Evolutionary conservation across 2,888 invertebrate species (phyloP).

Genomic region (Cosmopolites sordidus): DNA sequence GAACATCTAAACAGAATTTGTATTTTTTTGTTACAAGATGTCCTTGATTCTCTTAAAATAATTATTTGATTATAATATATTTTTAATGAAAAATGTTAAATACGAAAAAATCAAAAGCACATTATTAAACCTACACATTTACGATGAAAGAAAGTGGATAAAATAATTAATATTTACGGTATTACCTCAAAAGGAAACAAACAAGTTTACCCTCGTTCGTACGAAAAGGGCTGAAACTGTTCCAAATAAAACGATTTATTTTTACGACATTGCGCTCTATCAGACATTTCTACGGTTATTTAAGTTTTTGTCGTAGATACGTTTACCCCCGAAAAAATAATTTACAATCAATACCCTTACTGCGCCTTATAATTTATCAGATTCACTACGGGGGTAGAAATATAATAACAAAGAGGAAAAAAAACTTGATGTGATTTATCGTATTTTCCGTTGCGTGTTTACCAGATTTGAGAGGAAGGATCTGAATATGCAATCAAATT

Average conservation of each 20-base stretch:
- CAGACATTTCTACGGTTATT: slow-evolving; percentile 34
- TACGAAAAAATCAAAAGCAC: no score
- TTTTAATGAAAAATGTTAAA: no score
- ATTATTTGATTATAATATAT: no score
- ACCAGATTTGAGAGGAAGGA: neutral
- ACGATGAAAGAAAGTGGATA: neutral
- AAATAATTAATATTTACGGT: slow-evolving; percentile 23
- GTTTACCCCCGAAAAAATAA: slow-evolving; percentile 33
- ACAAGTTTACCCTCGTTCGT: slow-evolving; percentile 6
- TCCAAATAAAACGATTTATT: slow-evolving; percentile 35
- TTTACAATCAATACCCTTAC: slow-evolving; percentile 35
- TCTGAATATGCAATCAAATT: neutral
- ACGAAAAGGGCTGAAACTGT: slow-evolving; percentile 15
- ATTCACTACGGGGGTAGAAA: slow-evolving; percentile 13
- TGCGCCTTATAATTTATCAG: slow-evolving; percentile 25
- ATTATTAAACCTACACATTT: no score
- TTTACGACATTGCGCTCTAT: slow-evolving; percentile 33
- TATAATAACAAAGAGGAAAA: neutral
- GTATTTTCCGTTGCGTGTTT: neutral
- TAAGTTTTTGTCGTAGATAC: slow-evolving; percentile 30
- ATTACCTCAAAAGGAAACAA: slow-evolving; percentile 16
- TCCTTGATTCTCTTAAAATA: no score
- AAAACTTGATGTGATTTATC: neutral
- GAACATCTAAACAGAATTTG: no score
- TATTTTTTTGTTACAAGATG: no score